These are phyloP conservation scores for Marmota flaviventris DNA, from an alignment of 2,113 vertebrate species.

Conservation along the genomic window DNA sequence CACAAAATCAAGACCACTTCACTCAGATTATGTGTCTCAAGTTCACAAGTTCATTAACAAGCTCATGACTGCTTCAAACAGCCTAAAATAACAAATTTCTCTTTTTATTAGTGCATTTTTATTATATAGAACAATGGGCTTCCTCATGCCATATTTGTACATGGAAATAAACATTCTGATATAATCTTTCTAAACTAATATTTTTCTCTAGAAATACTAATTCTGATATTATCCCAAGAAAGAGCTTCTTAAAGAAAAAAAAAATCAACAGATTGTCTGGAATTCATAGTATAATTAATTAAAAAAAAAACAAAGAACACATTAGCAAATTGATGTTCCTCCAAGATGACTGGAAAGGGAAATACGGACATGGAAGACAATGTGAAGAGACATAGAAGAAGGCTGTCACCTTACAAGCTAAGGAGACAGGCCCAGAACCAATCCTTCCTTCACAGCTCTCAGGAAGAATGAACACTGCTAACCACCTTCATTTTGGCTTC, in stretches of 20 bases:
- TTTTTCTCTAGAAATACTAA: conserved; percentile 49
- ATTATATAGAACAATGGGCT: neutral
- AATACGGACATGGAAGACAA: neutral
- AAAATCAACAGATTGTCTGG: neutral
- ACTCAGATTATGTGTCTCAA: neutral
- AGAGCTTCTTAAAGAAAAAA: neutral
- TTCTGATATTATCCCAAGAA: conserved; percentile 27
- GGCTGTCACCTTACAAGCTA: neutral
- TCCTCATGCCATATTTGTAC: neutral
- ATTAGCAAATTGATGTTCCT: conserved; percentile 18
- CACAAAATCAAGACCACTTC: conserved; percentile 46
- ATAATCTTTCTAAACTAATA: neutral
- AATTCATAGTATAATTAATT: conserved; percentile 35
- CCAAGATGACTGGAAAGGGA: neutral
- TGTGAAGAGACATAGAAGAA: neutral
- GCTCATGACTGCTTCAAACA: neutral
- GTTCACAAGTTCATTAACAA: conserved; percentile 30
- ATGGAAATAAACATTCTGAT: neutral
- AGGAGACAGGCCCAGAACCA: neutral
- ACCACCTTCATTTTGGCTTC: neutral
- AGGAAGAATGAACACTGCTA: neutral
- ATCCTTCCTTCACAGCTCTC: neutral
- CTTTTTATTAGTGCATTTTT: neutral
- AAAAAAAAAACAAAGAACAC: neutral
- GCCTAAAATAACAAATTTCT: conserved; percentile 38